phyloP scores from a whole-genome alignment of 2,113 vertebrate genomes.

The Gobiocypris rarus region DNA sequence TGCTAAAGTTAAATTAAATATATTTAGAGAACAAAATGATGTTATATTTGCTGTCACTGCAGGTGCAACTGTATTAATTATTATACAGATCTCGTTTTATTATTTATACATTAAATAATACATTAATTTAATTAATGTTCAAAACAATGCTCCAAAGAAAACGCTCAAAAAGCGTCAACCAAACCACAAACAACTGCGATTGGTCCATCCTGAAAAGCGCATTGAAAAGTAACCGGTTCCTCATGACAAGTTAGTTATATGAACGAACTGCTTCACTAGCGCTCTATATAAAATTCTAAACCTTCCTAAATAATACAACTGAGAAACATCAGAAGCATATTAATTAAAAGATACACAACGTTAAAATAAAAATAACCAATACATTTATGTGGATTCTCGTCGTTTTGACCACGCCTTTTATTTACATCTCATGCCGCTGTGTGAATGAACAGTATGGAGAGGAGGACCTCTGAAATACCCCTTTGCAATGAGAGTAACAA shows the following conservation, averaged over 20 bases:
- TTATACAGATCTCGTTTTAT: too few species aligned
- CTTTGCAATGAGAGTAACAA: background rate
- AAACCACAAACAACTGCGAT: background rate
- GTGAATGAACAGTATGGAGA: background rate
- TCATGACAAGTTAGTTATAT: background rate
- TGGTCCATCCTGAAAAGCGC: background rate
- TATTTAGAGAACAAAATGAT: background rate
- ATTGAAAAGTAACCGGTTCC: background rate
- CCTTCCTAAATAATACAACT: background rate
- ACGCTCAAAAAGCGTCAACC: background rate
- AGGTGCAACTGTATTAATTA: too few species aligned
- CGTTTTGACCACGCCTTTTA: constrained; percentile 29
- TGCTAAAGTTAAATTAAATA: background rate
- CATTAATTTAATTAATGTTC: too few species aligned
- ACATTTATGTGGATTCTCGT: background rate
- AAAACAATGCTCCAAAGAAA: background rate
- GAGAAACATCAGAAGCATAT: background rate
- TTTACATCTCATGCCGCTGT: constrained; percentile 3
- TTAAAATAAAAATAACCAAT: background rate
- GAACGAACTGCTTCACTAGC: background rate
- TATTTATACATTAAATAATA: too few species aligned
- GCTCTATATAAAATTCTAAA: background rate
- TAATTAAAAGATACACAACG: background rate
- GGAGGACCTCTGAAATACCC: background rate
- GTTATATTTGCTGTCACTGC: background rate